Evolutionary conservation across 2,888 invertebrate genomes (phyloP).

Genomic region (Schizaphis graminum): DNA sequence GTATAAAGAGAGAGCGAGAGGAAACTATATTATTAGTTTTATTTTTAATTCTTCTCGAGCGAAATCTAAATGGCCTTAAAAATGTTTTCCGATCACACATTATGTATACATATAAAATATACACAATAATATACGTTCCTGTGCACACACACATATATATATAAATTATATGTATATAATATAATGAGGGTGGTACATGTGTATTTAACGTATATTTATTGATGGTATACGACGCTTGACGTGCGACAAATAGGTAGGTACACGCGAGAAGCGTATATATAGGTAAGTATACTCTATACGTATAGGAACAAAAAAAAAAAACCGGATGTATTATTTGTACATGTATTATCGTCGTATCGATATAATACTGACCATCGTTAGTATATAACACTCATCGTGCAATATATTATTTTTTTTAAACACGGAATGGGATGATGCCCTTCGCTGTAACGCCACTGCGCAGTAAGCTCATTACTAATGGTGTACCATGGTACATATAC

Average conservation of each 20-base stretch:
- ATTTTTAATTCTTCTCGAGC: neutral
- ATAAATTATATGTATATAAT: neutral
- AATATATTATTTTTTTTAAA: neutral
- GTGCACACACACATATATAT: neutral
- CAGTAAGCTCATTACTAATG: neutral
- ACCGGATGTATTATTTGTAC: neutral
- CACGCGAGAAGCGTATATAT: neutral
- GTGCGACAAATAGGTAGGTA: slow-evolving; percentile 6
- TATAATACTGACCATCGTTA: neutral
- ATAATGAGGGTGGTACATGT: neutral
- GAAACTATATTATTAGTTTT: neutral
- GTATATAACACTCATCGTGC: neutral
- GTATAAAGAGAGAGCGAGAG: neutral
- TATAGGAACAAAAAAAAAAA: neutral
- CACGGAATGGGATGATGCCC: neutral
- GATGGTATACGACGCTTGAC: neutral
- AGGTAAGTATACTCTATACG: neutral
- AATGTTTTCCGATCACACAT: neutral
- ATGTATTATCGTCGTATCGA: neutral
- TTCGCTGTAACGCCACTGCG: neutral
- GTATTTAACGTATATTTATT: neutral
- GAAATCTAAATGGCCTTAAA: neutral
- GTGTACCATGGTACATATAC: no score
- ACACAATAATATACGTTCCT: neutral
- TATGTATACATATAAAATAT: neutral